phyloP scores from a whole-genome alignment of 2,888 invertebrate genomes.

The Nomada fabriciana region DNA sequence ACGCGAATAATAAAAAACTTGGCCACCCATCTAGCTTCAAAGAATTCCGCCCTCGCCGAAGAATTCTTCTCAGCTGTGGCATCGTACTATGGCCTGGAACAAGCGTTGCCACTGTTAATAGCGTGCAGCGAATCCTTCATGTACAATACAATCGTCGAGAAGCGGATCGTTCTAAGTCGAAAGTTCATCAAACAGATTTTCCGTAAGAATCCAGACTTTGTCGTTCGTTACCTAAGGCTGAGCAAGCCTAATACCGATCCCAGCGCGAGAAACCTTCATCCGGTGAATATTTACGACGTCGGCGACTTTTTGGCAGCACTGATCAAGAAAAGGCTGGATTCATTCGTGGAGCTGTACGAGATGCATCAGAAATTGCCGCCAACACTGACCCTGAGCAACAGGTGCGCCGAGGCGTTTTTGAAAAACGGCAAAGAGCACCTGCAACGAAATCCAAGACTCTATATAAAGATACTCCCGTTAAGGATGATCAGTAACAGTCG shows the following conservation, averaged over 20 bases:
- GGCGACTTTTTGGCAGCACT: conserved; percentile 66
- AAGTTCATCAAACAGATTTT: conserved; percentile 60
- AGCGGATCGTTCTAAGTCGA: conserved; percentile 57
- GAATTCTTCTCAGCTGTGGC: conserved; percentile 72
- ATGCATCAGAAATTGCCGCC: conserved; percentile 36
- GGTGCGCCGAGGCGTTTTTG: conserved; percentile 68
- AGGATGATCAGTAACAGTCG: conserved; percentile 64
- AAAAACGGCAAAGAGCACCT: conserved; percentile 70
- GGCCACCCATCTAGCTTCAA: conserved; percentile 59
- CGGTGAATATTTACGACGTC: conserved; percentile 54
- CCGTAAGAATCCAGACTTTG: conserved; percentile 71
- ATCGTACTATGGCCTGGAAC: conserved; percentile 64
- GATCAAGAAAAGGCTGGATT: conserved; percentile 68
- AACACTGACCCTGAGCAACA: conserved; percentile 67
- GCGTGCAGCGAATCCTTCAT: conserved; percentile 76
- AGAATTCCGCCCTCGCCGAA: conserved; percentile 67
- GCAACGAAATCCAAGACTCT: conserved; percentile 67
- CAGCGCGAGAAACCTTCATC: not conserved
- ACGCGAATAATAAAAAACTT: conserved; percentile 74
- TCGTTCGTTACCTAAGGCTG: conserved; percentile 75
- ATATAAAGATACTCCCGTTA: conserved; percentile 66
- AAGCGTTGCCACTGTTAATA: conserved; percentile 73
- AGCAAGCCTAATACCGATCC: conserved; percentile 19
- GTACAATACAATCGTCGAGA: conserved; percentile 53
- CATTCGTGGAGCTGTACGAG: conserved; percentile 71